Percentiles rank a stretch among this genome's conserved stretches.
Evolutionary conservation across 2,888 invertebrate species (phyloP).

Genomic region (Crioceris asparagi): DNA sequence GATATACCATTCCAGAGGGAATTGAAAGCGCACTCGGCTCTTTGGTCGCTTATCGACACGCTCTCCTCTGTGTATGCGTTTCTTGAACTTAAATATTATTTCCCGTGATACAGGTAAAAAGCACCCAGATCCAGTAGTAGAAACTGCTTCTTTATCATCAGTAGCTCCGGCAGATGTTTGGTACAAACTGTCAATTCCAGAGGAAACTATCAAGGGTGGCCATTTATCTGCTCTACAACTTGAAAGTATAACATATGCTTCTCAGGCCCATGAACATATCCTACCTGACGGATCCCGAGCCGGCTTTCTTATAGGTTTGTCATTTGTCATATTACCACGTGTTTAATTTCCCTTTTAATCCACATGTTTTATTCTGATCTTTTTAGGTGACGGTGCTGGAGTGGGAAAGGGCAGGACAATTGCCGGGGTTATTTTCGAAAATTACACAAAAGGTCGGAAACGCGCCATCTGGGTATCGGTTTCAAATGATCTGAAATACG

Average conservation of each 20-base stretch:
- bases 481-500: constrained; percentile 95
- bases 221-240: constrained; percentile 90
- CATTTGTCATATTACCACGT: neutral
- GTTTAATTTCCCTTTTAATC: neutral
- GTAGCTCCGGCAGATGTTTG: constrained; percentile 91
- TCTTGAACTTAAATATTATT: too few relatives aligned
- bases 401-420: constrained; percentile 97
- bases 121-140: constrained; percentile 98
- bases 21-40: too few relatives aligned
- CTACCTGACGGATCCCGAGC: constrained; percentile 83
- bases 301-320: constrained; percentile 82
- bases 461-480: constrained; percentile 98
- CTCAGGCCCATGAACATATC: constrained; percentile 89
- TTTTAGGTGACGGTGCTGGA: constrained; percentile 89
- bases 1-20: too few relatives aligned
- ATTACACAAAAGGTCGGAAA: constrained; percentile 86
- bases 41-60: too few relatives aligned
- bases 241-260: constrained; percentile 94
- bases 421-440: constrained; percentile 96
- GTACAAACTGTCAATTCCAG: constrained; percentile 76
- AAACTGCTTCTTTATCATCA: constrained; percentile 93
- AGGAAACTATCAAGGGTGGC: constrained; percentile 72
- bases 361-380: constrained; percentile 1
- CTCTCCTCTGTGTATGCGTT: too few relatives aligned
- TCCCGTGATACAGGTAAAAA: too few relatives aligned